These are phyloP conservation scores for Aspiorhynchus laticeps DNA, from an alignment of 2,113 vertebrate genomes.

Conservation along the genomic window DNA sequence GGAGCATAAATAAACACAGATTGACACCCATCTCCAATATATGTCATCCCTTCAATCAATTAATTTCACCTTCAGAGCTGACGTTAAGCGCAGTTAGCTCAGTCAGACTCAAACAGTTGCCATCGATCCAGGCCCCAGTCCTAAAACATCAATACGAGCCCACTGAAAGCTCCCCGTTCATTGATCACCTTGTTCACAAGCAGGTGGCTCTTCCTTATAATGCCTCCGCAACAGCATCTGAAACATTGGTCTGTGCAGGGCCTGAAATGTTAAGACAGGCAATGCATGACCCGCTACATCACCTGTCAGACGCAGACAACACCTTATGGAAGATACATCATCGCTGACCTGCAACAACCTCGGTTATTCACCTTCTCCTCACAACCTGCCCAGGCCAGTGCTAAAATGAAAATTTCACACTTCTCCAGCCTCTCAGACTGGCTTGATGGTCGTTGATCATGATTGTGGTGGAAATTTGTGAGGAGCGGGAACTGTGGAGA, in stretches of 20 bases:
- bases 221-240: slow-evolving; percentile 74
- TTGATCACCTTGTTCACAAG: slow-evolving; percentile 87
- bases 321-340: slow-evolving; percentile 66
- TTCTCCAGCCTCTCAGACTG: slow-evolving; percentile 38
- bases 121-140: slow-evolving; percentile 87
- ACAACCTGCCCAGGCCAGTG: slow-evolving; percentile 26
- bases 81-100: slow-evolving; percentile 87
- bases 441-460: not conserved
- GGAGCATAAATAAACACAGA: slow-evolving; percentile 58
- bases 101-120: slow-evolving; percentile 73
- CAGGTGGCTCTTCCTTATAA: slow-evolving; percentile 79
- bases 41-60: slow-evolving; percentile 85
- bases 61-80: slow-evolving; percentile 82
- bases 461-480: slow-evolving; percentile 13
- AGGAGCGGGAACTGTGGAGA: not conserved
- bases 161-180: slow-evolving; percentile 86
- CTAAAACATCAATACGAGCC: slow-evolving; percentile 90
- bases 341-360: slow-evolving; percentile 69
- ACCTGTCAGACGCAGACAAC: slow-evolving; percentile 73
- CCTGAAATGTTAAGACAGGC: slow-evolving; percentile 69
- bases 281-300: slow-evolving; percentile 67
- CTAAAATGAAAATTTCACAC: slow-evolving; percentile 62
- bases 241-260: slow-evolving; percentile 72
- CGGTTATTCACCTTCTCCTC: slow-evolving; percentile 22
- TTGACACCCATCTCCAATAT: slow-evolving; percentile 76